phyloP scores from a whole-genome alignment of 1,140 invertebrate genomes.

The Brachionus manjavacas region DNA sequence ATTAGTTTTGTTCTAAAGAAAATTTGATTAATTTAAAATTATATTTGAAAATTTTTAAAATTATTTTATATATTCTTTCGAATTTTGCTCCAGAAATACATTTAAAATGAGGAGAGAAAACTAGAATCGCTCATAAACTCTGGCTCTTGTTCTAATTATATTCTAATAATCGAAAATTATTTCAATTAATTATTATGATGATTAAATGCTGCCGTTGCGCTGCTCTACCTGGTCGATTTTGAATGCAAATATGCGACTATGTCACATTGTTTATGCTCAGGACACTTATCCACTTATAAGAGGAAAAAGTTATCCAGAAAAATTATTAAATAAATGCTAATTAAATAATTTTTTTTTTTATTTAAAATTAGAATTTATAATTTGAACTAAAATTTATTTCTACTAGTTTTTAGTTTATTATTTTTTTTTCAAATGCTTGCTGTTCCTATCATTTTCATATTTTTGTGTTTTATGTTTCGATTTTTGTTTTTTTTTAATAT shows the following conservation, averaged over 20 bases:
- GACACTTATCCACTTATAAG: not conserved
- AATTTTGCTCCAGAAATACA: not conserved
- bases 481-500: not conserved
- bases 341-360: not conserved
- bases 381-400: conserved; percentile 6
- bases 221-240: not conserved
- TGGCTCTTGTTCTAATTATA: not conserved
- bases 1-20: not conserved
- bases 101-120: not conserved
- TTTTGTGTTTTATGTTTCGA: not conserved
- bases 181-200: not conserved
- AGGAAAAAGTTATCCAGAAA: not conserved
- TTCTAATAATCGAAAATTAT: conserved; percentile 6
- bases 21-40: not conserved
- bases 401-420: not conserved
- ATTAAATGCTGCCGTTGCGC: not conserved
- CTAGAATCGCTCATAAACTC: not conserved
- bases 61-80: not conserved
- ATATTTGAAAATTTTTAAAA: not conserved
- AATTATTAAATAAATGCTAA: conserved; percentile 7
- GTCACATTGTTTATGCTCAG: not conserved
- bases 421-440: not conserved
- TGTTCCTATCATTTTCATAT: conserved; percentile 4
- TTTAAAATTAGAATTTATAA: conserved; percentile 2
- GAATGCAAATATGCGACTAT: not conserved